These are phyloP conservation scores for Bombyx mori DNA, from an alignment of 1,140 invertebrate genomes.

Conservation along the genomic window ASM3026992v2 NC_085128.1:8788501-8789000, in stretches of 20 bases:
- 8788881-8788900: slow-evolving; percentile 21
- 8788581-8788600: slow-evolving; percentile 38
- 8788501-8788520: slow-evolving; percentile 55
- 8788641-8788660: too few relatives aligned
- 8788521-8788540: slow-evolving; percentile 51
- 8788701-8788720: too few relatives aligned
- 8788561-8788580: slow-evolving; percentile 52
- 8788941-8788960: neutral
- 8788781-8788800: slow-evolving; percentile 60
- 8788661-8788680: too few relatives aligned
- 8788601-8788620: slow-evolving; percentile 28
- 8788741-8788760: slow-evolving; percentile 21
- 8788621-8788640: slow-evolving; percentile 10
- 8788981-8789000: neutral
- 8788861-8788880: slow-evolving; percentile 46
- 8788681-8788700: too few relatives aligned
- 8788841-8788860: slow-evolving; percentile 55
- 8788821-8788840: slow-evolving; percentile 28
- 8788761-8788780: slow-evolving; percentile 42
- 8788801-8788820: slow-evolving; percentile 49
- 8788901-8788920: too few relatives aligned
- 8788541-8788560: slow-evolving; percentile 42
- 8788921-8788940: neutral
- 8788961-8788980: neutral
- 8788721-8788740: slow-evolving; percentile 13